phyloP scores from a whole-genome alignment of 2,113 vertebrate species.

The Noturus placidus region DNA sequence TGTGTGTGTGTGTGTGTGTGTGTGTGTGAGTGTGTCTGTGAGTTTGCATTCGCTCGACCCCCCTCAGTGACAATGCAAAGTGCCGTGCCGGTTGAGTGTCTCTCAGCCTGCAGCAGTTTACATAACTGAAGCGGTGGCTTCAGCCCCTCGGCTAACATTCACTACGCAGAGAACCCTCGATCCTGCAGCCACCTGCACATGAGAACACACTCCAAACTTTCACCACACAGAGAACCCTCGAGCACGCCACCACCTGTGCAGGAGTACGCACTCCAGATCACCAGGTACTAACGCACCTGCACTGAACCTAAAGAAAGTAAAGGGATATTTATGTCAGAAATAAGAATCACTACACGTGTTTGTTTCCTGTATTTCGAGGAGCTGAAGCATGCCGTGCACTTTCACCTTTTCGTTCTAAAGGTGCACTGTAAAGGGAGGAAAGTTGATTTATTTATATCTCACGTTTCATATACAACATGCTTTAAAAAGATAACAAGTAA shows the following conservation, averaged over 20 bases:
- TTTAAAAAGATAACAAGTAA: not conserved
- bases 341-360: not conserved
- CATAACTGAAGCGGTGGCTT: constrained; percentile 45
- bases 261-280: not conserved
- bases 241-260: not conserved
- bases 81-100: constrained; percentile 40
- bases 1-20: constrained; percentile 16
- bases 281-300: not conserved
- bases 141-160: constrained; percentile 40
- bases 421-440: not conserved
- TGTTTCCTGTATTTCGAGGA: not conserved
- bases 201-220: not conserved
- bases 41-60: constrained; percentile 29
- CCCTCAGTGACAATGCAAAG: constrained; percentile 47
- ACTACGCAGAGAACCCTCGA: constrained; percentile 12
- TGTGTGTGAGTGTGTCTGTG: not conserved
- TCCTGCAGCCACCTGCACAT: constrained; percentile 6
- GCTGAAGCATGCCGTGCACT: not conserved
- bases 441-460: not conserved
- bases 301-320: not conserved
- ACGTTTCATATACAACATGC: not conserved
- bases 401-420: not conserved
- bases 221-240: not conserved
- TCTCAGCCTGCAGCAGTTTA: constrained; percentile 40
- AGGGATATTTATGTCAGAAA: not conserved